Evolutionary conservation across 2,797 vertebrate genomes (phyloP).

Genomic region (Scarus forsteni): DNA sequence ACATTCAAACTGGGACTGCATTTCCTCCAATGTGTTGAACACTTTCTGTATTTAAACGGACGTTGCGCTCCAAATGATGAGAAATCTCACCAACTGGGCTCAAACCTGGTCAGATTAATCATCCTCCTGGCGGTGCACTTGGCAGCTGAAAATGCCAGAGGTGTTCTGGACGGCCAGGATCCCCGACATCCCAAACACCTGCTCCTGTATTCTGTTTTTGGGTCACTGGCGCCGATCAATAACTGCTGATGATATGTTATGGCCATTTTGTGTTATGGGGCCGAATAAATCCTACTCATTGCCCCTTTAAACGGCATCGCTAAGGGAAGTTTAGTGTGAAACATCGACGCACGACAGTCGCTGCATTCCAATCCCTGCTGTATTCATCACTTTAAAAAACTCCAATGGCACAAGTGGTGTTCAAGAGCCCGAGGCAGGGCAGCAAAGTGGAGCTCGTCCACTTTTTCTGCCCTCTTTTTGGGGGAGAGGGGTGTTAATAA

Average conservation of each 20-base stretch:
- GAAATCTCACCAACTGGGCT: neutral
- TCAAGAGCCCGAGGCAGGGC: neutral
- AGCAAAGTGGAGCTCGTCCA: slow-evolving; percentile 33
- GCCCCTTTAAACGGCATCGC: slow-evolving; percentile 49
- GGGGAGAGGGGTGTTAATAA: slow-evolving; percentile 49
- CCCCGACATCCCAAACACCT: slow-evolving; percentile 29
- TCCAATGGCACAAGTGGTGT: slow-evolving; percentile 1
- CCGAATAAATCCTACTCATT: slow-evolving; percentile 47
- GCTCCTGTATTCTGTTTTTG: slow-evolving; percentile 22
- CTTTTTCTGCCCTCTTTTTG: slow-evolving; percentile 15
- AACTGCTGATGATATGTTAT: slow-evolving; percentile 42
- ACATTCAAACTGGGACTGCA: too few relatives aligned
- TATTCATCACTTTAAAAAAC: slow-evolving; percentile 20
- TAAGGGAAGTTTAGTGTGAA: slow-evolving; percentile 44
- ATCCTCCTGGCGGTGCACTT: neutral
- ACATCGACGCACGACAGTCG: slow-evolving; percentile 36
- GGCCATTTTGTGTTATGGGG: slow-evolving; percentile 55
- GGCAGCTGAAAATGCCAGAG: slow-evolving; percentile 13
- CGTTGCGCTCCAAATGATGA: neutral
- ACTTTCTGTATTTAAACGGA: neutral
- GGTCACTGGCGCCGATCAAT: slow-evolving; percentile 52
- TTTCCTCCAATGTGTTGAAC: neutral
- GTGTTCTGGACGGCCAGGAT: too few relatives aligned
- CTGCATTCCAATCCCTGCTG: slow-evolving; percentile 40
- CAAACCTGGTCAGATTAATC: neutral